Percentiles rank a stretch among this genome's conserved stretches.
Evolutionary conservation across 2,797 vertebrate species (phyloP).

Genomic region (Nyctalus aviator): DNA sequence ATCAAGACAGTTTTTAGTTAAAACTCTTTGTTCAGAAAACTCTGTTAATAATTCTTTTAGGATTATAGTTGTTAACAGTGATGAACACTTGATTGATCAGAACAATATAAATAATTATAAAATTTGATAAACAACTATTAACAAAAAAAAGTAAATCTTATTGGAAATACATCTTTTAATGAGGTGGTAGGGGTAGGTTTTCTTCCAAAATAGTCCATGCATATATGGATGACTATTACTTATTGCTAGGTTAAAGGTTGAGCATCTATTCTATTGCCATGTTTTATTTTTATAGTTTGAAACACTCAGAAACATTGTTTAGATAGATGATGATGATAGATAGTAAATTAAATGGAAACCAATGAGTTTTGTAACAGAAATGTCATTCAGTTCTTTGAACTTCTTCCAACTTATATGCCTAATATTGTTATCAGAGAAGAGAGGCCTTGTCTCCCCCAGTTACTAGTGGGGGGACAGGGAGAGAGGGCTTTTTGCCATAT

Average conservation of each 20-base stretch:
- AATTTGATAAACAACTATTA: conserved; percentile 39
- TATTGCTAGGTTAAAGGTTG: neutral
- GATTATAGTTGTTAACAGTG: neutral
- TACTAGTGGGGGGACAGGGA: neutral
- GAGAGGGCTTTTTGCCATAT: neutral
- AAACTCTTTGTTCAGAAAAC: neutral
- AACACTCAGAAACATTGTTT: conserved; percentile 33
- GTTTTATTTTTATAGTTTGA: conserved; percentile 44
- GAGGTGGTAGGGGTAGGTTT: neutral
- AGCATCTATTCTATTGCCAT: neutral
- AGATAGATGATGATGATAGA: neutral
- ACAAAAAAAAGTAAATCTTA: neutral
- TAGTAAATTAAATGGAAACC: conserved; percentile 26
- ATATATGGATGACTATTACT: neutral
- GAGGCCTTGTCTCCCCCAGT: neutral
- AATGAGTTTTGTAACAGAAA: neutral
- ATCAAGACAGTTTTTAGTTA: neutral
- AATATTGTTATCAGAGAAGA: neutral
- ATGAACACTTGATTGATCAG: neutral
- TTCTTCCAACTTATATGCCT: conserved; percentile 44
- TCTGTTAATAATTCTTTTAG: conserved; percentile 22
- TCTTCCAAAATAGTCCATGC: neutral
- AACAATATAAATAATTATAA: neutral
- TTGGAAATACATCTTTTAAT: neutral
- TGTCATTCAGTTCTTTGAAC: conserved; percentile 49